Conservation (phyloP, 1,140 invertebrate genomes). For the Tetragonula clypearis region DNA sequence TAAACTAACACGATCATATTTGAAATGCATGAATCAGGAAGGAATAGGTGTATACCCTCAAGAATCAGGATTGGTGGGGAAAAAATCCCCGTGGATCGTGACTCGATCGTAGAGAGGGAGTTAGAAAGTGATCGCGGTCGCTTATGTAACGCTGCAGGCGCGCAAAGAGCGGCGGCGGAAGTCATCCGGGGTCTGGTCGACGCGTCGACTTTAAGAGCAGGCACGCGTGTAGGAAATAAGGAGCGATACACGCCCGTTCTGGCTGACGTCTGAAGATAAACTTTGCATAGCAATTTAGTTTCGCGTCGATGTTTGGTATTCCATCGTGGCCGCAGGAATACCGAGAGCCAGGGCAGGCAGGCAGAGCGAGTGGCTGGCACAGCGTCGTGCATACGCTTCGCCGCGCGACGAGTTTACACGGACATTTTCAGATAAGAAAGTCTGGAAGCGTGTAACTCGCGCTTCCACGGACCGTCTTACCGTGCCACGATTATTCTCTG, state of each 20-base stretch:
- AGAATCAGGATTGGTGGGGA: not conserved
- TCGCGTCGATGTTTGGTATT: constrained; percentile 21
- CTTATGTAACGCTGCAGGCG: not conserved
- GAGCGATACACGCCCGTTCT: constrained; percentile 21
- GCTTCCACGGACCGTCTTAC: not conserved
- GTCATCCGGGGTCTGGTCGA: not conserved
- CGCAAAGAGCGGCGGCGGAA: not conserved
- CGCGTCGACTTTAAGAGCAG: not conserved
- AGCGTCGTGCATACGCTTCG: not conserved
- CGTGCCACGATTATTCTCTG: not conserved
- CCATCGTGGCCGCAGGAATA: not conserved
- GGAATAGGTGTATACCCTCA: not conserved
- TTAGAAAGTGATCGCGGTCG: not conserved
- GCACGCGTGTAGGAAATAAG: constrained; percentile 22
- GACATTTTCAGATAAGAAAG: constrained; percentile 11
- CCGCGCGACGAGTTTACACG: not conserved
- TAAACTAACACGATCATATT: not conserved
- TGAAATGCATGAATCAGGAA: not conserved
- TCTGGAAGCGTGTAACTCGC: not conserved
- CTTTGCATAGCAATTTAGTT: constrained; percentile 37
- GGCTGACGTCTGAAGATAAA: constrained; percentile 17
- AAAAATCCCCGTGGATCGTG: not conserved
- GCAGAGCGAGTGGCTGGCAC: no score
- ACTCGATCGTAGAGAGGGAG: not conserved
- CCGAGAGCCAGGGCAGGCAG: no score